Evolutionary conservation across 2,113 vertebrate genomes (phyloP).

Genomic region (Oceanodroma tethys): DNA sequence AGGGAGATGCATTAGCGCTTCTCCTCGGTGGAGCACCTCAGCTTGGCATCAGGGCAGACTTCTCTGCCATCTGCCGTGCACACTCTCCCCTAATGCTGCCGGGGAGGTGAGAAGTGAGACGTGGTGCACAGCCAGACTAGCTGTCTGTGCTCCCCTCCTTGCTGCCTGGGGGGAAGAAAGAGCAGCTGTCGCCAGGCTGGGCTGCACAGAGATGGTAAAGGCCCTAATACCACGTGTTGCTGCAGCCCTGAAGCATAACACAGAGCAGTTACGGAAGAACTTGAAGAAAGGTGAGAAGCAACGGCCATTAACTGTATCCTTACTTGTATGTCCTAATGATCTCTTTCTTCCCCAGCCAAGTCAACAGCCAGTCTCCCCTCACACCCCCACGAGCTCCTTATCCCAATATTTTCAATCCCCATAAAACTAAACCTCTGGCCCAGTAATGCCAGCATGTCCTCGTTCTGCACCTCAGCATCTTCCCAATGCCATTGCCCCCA

Average conservation of each 20-base stretch:
- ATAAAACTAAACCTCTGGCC: not conserved
- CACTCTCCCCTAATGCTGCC: not conserved
- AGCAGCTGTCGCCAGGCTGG: not conserved
- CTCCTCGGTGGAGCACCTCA: not conserved
- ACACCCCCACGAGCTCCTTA: not conserved
- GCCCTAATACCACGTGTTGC: rapidly evolving
- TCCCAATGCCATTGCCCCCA: not conserved
- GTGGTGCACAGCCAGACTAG: not conserved
- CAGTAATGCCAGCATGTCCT: not conserved
- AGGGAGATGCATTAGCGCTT: not conserved
- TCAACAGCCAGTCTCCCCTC: not conserved
- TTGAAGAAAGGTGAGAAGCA: not conserved
- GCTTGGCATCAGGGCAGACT: not conserved
- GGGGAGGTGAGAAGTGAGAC: not conserved
- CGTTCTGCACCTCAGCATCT: not conserved
- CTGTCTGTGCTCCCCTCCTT: not conserved
- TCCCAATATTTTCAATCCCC: not conserved
- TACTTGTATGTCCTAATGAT: not conserved
- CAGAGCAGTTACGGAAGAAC: not conserved
- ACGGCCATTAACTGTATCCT: not conserved
- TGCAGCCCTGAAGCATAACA: not conserved
- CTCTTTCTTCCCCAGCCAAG: not conserved
- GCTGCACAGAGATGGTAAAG: not conserved
- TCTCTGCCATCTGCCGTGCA: not conserved
- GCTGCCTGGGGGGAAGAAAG: not conserved